Evolutionary conservation across 2,113 vertebrate genomes (phyloP).

Genomic region (Mola mola): DNA sequence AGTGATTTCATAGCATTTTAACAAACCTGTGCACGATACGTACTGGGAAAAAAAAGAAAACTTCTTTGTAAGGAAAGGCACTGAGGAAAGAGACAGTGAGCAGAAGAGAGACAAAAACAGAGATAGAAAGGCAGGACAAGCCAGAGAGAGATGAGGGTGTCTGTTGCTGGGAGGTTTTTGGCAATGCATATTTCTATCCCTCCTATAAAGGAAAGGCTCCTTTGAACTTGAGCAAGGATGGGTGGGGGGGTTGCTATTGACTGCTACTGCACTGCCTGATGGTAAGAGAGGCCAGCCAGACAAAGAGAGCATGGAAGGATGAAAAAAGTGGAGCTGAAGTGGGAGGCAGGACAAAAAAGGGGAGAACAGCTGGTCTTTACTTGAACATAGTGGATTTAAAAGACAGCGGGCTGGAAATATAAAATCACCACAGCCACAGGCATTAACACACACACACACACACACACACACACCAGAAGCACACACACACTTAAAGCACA

Average conservation of each 20-base stretch:
- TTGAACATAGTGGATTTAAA: conserved; percentile 60
- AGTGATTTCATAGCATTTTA: no score
- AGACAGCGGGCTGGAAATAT: conserved; percentile 59
- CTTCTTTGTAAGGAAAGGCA: conserved; percentile 1
- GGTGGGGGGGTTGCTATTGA: conserved; percentile 71
- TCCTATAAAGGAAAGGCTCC: conserved; percentile 52
- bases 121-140: conserved; percentile 29
- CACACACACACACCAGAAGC: conserved; percentile 1
- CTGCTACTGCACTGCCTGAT: conserved; percentile 70
- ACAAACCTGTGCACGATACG: no score
- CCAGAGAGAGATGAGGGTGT: conserved; percentile 42
- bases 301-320: conserved; percentile 37
- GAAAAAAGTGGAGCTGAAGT: conserved; percentile 44
- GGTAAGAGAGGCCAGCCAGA: conserved; percentile 43
- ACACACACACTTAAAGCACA: conserved; percentile 15
- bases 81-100: conserved; percentile 3
- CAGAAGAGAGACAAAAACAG: conserved; percentile 28
- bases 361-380: conserved; percentile 65
- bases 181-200: conserved; percentile 72
- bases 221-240: conserved; percentile 62
- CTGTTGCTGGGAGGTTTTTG: conserved; percentile 70
- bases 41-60: no score
- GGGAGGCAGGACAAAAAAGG: conserved; percentile 48
- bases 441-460: conserved; percentile 26
- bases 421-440: conserved; percentile 50